Evolutionary conservation across 2,113 vertebrate genomes (phyloP).

Genomic region (Rafetus swinhoei): DNA sequence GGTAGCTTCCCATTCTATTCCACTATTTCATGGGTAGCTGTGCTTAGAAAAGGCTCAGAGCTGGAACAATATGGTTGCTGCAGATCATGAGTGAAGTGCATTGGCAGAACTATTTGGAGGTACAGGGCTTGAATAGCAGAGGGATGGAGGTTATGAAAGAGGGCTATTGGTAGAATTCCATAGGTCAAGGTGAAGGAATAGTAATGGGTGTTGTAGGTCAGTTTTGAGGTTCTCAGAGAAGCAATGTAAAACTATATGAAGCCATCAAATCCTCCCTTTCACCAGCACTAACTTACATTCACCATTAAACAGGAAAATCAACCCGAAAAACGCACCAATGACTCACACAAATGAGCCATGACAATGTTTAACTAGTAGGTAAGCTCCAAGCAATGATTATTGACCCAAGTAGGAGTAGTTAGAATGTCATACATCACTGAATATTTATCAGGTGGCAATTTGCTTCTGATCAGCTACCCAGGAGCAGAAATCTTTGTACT

Average conservation of each 20-base stretch:
- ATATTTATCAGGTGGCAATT: constrained; percentile 19
- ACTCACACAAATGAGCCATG: background rate
- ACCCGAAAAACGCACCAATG: background rate
- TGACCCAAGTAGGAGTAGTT: background rate
- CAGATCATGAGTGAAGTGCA: background rate
- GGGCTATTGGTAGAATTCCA: background rate
- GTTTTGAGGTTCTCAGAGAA: background rate
- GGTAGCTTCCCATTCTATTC: constrained; percentile 34
- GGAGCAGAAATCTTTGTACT: constrained; percentile 29
- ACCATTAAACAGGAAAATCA: background rate
- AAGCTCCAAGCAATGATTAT: background rate
- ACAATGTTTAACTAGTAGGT: background rate
- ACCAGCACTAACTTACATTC: background rate
- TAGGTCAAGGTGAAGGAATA: background rate
- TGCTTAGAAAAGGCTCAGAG: background rate
- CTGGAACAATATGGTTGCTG: constrained; percentile 19
- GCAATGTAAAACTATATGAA: constrained; percentile 44
- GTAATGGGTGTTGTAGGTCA: background rate
- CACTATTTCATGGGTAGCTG: constrained; percentile 16
- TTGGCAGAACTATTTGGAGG: background rate
- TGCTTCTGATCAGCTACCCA: constrained; percentile 62
- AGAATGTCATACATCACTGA: constrained; percentile 19
- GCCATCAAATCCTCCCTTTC: constrained; percentile 5
- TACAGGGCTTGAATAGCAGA: background rate
- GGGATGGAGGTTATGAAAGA: background rate